Percentiles rank a stretch among this genome's conserved stretches.
Evolutionary conservation across 2,797 vertebrate species (phyloP).

Genomic region (Etheostoma perlongum): DNA sequence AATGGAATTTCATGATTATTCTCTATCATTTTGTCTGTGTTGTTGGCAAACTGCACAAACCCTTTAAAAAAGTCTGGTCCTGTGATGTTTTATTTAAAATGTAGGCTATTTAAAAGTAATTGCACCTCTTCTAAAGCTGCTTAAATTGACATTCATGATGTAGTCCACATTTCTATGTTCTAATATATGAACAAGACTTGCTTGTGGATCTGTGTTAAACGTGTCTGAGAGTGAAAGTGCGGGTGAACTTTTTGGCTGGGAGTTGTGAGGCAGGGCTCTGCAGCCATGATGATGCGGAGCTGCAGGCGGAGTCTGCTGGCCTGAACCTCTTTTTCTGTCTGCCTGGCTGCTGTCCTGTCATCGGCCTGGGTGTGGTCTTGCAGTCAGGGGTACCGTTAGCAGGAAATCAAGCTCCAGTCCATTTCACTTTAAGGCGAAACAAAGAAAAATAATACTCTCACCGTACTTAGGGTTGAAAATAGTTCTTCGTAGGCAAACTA

Average conservation of each 20-base stretch:
- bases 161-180: background rate
- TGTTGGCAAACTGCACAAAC: background rate
- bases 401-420: conserved; percentile 79
- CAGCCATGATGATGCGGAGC: conserved; percentile 65
- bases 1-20: background rate
- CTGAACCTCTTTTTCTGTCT: conserved; percentile 58
- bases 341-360: conserved; percentile 78
- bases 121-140: background rate
- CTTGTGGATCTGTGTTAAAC: background rate
- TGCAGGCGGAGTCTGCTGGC: conserved; percentile 78
- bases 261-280: background rate
- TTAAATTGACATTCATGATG: background rate
- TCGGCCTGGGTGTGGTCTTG: conserved; percentile 88
- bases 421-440: conserved; percentile 73
- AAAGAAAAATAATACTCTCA: conserved; percentile 63
- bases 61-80: background rate
- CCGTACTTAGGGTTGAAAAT: conserved; percentile 18
- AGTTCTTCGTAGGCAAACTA: conserved; percentile 7
- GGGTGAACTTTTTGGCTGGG: background rate
- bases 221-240: background rate
- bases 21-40: background rate
- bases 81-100: background rate
- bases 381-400: conserved; percentile 87
- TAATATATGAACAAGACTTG: background rate
- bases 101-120: no score